phyloP scores from a whole-genome alignment of 2,888 invertebrate species.

The Drepana falcataria region DNA sequence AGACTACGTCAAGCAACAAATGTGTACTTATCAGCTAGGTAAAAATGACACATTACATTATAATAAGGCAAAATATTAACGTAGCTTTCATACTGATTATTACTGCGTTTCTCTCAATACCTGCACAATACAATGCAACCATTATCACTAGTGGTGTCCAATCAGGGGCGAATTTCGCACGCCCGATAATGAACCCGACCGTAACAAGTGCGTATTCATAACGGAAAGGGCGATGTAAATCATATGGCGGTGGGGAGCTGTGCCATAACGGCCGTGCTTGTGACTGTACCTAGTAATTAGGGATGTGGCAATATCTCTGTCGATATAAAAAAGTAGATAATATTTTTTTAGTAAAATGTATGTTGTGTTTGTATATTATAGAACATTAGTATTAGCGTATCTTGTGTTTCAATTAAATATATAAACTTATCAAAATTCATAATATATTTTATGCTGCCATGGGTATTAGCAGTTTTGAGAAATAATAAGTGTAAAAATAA shows the following conservation, averaged over 20 bases:
- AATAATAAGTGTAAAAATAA: too few species aligned
- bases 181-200: constrained; percentile 65
- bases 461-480: too few species aligned
- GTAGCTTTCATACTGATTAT: not conserved
- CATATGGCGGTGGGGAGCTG: constrained; percentile 42
- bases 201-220: constrained; percentile 76
- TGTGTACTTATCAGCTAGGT: too few species aligned
- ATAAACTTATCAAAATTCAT: too few species aligned
- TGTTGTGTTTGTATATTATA: too few species aligned
- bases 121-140: constrained; percentile 46
- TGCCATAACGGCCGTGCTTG: constrained; percentile 33
- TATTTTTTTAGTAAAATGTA: too few species aligned
- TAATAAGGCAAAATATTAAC: too few species aligned
- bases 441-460: too few species aligned
- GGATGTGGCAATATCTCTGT: not conserved
- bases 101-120: not conserved
- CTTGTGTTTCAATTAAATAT: too few species aligned
- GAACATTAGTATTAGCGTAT: too few species aligned
- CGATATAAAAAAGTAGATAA: not conserved
- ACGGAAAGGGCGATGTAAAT: constrained; percentile 70
- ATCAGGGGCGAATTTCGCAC: constrained; percentile 64
- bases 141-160: constrained; percentile 62
- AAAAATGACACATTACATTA: too few species aligned
- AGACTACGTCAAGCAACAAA: too few species aligned
- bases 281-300: constrained; percentile 24